Evolutionary conservation across 2,797 vertebrate genomes (phyloP).

Genomic region (Danio tinwini): DNA sequence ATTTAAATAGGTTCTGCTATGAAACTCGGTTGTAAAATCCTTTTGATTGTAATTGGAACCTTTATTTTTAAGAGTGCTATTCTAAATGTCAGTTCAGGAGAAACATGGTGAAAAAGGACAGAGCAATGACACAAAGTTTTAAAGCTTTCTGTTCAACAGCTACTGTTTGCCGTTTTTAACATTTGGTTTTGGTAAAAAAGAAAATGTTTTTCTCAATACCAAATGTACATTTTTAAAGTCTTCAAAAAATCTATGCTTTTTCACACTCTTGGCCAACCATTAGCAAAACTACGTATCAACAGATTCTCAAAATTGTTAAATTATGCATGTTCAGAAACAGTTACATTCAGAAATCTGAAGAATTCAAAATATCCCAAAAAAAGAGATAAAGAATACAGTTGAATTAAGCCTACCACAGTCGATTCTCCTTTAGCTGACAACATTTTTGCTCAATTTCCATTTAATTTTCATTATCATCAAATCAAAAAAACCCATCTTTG

Average conservation of each 20-base stretch:
- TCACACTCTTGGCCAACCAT: neutral
- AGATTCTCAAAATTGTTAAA: neutral
- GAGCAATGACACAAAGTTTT: neutral
- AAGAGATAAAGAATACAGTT: neutral
- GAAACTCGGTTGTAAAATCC: neutral
- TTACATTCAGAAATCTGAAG: neutral
- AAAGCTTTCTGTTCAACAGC: neutral
- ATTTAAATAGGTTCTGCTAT: slow-evolving; percentile 7
- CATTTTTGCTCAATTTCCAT: neutral
- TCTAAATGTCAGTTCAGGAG: slow-evolving; percentile 9
- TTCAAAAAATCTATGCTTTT: neutral
- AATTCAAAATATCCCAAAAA: neutral
- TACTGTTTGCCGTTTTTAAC: neutral
- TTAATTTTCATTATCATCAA: slow-evolving; percentile 1
- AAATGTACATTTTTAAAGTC: neutral
- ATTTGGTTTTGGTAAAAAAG: slow-evolving; percentile 10
- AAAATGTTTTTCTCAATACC: neutral
- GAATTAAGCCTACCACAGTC: neutral
- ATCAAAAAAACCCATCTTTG: slow-evolving; percentile 2
- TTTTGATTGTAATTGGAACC: slow-evolving; percentile 22
- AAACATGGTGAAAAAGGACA: neutral
- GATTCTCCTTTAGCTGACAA: neutral
- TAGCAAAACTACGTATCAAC: neutral
- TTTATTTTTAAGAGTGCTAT: neutral
- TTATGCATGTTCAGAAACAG: neutral